phyloP scores from a whole-genome alignment of 2,888 invertebrate genomes.

The Diploptera punctata region DNA sequence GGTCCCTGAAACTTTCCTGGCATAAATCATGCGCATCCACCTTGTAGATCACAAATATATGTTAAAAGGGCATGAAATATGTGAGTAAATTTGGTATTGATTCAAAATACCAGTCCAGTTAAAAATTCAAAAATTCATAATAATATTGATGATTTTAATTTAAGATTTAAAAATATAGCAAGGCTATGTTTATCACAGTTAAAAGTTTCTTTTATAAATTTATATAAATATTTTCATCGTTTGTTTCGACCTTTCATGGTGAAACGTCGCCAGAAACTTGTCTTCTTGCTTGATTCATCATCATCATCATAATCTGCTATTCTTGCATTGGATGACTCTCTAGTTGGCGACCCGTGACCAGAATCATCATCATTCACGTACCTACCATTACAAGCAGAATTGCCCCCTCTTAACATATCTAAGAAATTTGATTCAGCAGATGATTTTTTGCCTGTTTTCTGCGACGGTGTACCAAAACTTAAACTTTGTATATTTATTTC shows the following conservation, averaged over 20 bases:
- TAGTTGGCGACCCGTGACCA: conserved; percentile 55
- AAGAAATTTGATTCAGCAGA: conserved; percentile 67
- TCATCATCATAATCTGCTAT: conserved; percentile 38
- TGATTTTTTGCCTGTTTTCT: conserved; percentile 57
- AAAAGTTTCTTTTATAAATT: too few species aligned
- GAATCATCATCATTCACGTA: conserved; percentile 53
- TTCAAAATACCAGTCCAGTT: too few species aligned
- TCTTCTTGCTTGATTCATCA: conserved; percentile 44
- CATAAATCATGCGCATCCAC: too few species aligned
- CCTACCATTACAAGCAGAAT: conserved; percentile 44
- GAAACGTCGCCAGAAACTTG: conserved; percentile 63
- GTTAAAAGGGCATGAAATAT: too few species aligned
- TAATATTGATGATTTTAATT: too few species aligned
- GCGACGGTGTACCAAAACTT: conserved; percentile 62
- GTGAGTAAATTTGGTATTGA: too few species aligned
- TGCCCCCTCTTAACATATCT: conserved; percentile 70
- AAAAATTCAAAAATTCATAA: too few species aligned
- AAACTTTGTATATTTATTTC: conserved; percentile 71
- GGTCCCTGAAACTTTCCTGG: too few species aligned
- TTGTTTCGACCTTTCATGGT: conserved; percentile 73
- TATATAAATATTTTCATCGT: conserved; percentile 57
- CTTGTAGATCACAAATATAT: too few species aligned
- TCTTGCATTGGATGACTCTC: conserved; percentile 44
- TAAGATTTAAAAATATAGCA: too few species aligned
- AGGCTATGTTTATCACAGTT: too few species aligned